Conservation (phyloP, 2,888 invertebrate species). For the Conops quadrifasciatus region DNA sequence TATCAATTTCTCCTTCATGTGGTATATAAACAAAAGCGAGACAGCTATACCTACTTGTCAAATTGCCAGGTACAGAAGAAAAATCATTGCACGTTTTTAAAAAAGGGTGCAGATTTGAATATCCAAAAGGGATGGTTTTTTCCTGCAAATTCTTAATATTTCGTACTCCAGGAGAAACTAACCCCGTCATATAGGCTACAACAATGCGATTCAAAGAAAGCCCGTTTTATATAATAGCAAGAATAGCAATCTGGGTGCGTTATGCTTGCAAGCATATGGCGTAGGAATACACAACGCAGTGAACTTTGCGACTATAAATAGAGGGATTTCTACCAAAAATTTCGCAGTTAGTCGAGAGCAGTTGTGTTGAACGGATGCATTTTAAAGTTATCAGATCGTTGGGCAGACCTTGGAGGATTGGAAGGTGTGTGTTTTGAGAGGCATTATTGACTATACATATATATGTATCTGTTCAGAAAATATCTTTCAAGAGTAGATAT, state of each 20-base stretch:
- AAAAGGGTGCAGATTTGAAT: slow-evolving; percentile 23
- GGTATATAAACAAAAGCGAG: not conserved
- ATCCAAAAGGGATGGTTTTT: not conserved
- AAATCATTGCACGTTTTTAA: slow-evolving; percentile 4
- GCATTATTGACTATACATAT: not conserved
- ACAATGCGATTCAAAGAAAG: no score
- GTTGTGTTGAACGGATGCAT: slow-evolving; percentile 15
- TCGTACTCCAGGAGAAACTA: no score
- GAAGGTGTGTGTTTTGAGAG: slow-evolving; percentile 40
- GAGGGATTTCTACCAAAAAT: not conserved
- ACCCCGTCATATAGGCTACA: no score
- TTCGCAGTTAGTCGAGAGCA: slow-evolving; percentile 36
- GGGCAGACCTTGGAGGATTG: not conserved
- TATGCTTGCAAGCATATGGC: slow-evolving; percentile 33
- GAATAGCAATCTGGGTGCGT: not conserved
- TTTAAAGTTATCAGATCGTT: not conserved
- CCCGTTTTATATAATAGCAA: no score
- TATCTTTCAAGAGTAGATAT: no score
- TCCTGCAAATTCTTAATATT: not conserved
- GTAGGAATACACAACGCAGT: slow-evolving; percentile 37
- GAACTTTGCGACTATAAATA: slow-evolving; percentile 26
- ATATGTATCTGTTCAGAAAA: slow-evolving; percentile 5
- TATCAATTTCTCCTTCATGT: no score
- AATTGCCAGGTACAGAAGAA: slow-evolving; percentile 3
- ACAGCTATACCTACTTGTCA: not conserved